Base-by-base conservation (phyloP, 1,140 invertebrate species). In the Berghia stephanieae region DNA sequence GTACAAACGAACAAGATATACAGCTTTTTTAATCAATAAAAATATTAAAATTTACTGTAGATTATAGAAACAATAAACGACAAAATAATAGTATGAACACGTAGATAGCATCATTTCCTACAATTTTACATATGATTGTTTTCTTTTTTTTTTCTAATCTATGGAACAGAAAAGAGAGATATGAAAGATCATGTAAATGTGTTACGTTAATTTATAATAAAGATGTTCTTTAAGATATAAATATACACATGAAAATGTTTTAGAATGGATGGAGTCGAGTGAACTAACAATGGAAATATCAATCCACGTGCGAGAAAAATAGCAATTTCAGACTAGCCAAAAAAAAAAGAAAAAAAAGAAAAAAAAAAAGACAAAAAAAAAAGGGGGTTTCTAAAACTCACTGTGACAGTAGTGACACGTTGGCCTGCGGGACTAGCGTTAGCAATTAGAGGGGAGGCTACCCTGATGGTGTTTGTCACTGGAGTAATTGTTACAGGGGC, bases 401-500 rank as follows among this genome's bases (percentile, higher is more conserved):
- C 81, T 60, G 76, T 78, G 18, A 79, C 68, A 24, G 36, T 52
- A 13, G 46, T 49, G 44, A 68, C 52, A 42, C 77, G 68, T 46
- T 73, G 77, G 40, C 66, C 43, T 34, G 69, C 46, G 43, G 79
- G 79, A 44, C 18, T 3, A 3, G 44, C 40, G 27, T 10, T 66
- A 63, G 75, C 6, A 1, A 82, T 74, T 52, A 86, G 86, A 31
- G 85, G 83, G 13, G 84, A 79, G 1, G 81, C 83, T 10, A 85
- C 83, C 38, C 85, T 76, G 16, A 87, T 83, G 24, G 81, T 78
- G 68, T 77, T 75, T 1, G 81, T 76, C 2, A 81, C 73, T 21
- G 90, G 84, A 38, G 83, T 86, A n/a, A 88, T 79, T 46, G 87
- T 87, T 34, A 87, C 81, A 2, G 85, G 84, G 24, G 84, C 75